Percentiles rank a stretch among this genome's conserved stretches.
These are phyloP conservation scores for Chymomyza caudatula DNA, from an alignment of 2,888 invertebrate genomes.

Conservation along the genomic window DNA sequence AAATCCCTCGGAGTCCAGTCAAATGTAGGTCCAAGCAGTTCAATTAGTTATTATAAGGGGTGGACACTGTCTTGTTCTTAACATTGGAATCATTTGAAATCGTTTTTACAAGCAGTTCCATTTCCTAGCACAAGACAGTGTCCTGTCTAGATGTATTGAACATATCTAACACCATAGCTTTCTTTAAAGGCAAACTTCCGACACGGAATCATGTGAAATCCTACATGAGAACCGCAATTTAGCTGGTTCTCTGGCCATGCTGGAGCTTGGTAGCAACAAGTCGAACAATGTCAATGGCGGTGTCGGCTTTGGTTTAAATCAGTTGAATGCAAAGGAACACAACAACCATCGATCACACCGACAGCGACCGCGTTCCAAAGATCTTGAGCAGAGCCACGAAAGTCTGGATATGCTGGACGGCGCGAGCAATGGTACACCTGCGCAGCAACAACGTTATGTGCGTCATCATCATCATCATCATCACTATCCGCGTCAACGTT, in stretches of 20 bases:
- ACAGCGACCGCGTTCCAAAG: conserved; percentile 75
- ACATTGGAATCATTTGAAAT: no score
- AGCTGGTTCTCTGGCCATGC: conserved; percentile 65
- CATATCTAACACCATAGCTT: no score
- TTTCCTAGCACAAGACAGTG: no score
- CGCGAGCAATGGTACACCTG: conserved; percentile 38
- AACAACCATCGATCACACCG: conserved; percentile 73
- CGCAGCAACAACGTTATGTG: conserved; percentile 47
- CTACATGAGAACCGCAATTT: conserved; percentile 76
- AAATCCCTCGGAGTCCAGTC: conserved; percentile 79
- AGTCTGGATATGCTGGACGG: conserved; percentile 75
- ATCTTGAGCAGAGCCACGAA: conserved; percentile 75
- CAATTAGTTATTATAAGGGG: background rate
- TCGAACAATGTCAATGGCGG: background rate
- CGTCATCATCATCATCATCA: conserved; percentile 61
- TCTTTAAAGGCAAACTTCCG: conserved; percentile 77
- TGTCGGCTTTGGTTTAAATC: background rate
- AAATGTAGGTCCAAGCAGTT: conserved; percentile 73
- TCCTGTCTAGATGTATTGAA: background rate
- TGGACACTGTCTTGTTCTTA: background rate
- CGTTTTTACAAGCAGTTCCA: no score
- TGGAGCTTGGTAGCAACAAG: conserved; percentile 56
- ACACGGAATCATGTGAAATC: conserved; percentile 78
- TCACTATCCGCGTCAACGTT: conserved; percentile 57
- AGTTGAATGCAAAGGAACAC: conserved; percentile 35